Conservation (phyloP, 2,888 invertebrate species). For the Morpho achilles region DNA sequence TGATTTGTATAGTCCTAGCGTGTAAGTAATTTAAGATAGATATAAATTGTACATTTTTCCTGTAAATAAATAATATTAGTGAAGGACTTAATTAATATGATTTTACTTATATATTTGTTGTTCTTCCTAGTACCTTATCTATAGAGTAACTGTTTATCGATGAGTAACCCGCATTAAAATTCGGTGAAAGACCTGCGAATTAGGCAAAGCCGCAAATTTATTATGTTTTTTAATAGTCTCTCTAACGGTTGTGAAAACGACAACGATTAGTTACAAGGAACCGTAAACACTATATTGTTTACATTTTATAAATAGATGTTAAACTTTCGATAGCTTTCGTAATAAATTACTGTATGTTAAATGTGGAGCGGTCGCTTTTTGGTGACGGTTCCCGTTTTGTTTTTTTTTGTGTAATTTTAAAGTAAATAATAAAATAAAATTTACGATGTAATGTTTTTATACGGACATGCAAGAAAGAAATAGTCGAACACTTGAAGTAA, state of each 20-base stretch:
- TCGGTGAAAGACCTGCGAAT: conserved; percentile 50
- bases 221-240: conserved; percentile 35
- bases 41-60: too few relatives aligned
- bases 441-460: too few relatives aligned
- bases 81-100: too few relatives aligned
- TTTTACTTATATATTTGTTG: neutral
- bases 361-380: neutral
- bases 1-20: too few relatives aligned
- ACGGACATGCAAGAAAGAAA: too few relatives aligned
- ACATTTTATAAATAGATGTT: conserved; percentile 25
- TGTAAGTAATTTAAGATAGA: too few relatives aligned
- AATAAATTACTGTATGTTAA: conserved; percentile 10
- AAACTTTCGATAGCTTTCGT: conserved; percentile 27
- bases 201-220: conserved; percentile 58
- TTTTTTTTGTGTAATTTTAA: too few relatives aligned
- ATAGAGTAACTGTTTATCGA: conserved; percentile 18
- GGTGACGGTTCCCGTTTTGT: neutral
- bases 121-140: neutral
- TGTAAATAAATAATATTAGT: too few relatives aligned
- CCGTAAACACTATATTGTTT: conserved; percentile 20
- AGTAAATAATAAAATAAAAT: too few relatives aligned
- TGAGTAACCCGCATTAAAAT: conserved; percentile 27
- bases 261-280: conserved; percentile 26
- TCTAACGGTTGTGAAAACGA: conserved; percentile 37
- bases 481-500: too few relatives aligned